phyloP scores from a whole-genome alignment of 1,140 invertebrate species.

The Capitella teleta region DNA sequence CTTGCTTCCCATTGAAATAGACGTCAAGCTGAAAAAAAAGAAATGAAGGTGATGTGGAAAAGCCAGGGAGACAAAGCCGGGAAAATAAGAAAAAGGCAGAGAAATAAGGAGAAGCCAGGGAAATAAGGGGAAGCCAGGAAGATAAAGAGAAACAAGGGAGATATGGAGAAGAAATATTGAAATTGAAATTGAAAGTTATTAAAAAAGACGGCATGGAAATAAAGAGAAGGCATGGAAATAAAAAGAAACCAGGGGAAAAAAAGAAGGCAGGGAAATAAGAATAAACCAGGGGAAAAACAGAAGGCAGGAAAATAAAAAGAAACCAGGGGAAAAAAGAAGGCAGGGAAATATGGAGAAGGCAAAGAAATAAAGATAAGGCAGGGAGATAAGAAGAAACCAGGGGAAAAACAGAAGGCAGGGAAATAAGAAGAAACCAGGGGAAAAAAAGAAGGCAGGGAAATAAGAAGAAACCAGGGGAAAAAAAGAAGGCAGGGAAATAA shows the following conservation, averaged over 20 bases:
- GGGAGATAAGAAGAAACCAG: too few species aligned
- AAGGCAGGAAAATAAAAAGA: too few species aligned
- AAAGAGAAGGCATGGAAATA: neutral
- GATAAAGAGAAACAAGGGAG: neutral
- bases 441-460: too few species aligned
- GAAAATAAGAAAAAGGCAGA: neutral
- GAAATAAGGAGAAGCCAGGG: neutral
- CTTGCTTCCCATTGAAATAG: conserved; percentile 62
- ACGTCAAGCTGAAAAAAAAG: conserved; percentile 54
- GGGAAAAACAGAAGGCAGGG: too few species aligned
- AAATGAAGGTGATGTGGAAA: neutral
- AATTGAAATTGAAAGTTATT: neutral
- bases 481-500: too few species aligned
- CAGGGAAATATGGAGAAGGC: too few species aligned
- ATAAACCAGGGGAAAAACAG: too few species aligned
- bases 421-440: too few species aligned
- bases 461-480: too few species aligned
- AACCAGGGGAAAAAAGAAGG: too few species aligned
- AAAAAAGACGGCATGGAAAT: neutral
- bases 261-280: conserved; percentile 13
- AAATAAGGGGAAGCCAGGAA: too few species aligned
- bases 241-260: neutral
- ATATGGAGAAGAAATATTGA: neutral
- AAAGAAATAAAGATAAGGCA: too few species aligned
- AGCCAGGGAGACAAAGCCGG: neutral